Percentiles rank a stretch among this genome's conserved stretches.
These are phyloP conservation scores for Philotrypesis tridentata DNA, from an alignment of 1,140 invertebrate species.

Conservation along the genomic window DNA sequence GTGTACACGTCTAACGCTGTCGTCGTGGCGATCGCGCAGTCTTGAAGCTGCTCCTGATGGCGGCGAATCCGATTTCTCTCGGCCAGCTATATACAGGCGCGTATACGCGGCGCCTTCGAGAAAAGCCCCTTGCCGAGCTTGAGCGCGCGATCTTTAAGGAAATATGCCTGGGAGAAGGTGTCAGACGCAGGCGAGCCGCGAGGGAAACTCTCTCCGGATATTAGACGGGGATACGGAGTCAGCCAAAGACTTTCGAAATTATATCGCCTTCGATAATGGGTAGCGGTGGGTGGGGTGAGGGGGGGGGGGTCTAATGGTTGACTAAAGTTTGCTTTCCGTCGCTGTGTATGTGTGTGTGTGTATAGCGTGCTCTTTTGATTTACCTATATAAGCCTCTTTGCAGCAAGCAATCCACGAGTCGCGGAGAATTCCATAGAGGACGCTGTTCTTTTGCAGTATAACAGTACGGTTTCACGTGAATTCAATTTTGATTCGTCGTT, in stretches of 20 bases:
- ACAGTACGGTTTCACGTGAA: no score
- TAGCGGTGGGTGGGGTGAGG: background rate
- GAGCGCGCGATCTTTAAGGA: conserved; percentile 54
- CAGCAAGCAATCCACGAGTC: no score
- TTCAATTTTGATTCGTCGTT: no score
- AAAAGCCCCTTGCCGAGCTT: conserved; percentile 42
- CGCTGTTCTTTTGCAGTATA: no score
- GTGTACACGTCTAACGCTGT: background rate
- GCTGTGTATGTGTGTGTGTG: no score
- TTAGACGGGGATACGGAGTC: background rate
- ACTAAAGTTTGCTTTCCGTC: background rate
- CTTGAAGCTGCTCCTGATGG: no score
- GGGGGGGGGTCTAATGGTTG: background rate
- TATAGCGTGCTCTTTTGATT: background rate
- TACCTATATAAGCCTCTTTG: no score
- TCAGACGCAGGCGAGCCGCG: conserved; percentile 56
- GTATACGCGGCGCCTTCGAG: conserved; percentile 42
- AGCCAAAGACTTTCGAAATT: conserved; percentile 14
- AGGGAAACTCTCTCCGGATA: background rate
- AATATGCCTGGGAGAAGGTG: conserved; percentile 56
- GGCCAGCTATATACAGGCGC: no score
- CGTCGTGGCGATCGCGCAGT: no score
- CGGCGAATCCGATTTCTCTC: conserved; percentile 26
- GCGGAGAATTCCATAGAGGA: no score
- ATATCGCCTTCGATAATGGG: background rate